These are phyloP conservation scores for Gymnogyps californianus DNA, from an alignment of 2,113 vertebrate genomes.

Conservation along the genomic window DNA sequence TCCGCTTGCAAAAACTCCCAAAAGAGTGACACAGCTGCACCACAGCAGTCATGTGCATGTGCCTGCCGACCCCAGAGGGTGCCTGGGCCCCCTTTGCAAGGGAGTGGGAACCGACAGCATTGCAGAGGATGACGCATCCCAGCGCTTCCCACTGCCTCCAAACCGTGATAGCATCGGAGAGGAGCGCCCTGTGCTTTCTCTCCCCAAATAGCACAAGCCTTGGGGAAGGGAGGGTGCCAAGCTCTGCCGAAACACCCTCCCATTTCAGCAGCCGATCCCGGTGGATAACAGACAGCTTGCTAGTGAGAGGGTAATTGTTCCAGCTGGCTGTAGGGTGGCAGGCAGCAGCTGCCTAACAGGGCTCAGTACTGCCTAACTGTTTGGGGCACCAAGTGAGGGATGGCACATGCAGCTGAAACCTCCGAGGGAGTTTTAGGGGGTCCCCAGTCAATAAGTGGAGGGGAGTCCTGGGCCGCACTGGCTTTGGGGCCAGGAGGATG, in stretches of 20 bases:
- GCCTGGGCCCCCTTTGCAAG: not conserved
- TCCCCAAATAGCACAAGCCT: not conserved
- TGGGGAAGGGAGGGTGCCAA: not conserved
- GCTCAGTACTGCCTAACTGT: not conserved
- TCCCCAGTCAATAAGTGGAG: not conserved
- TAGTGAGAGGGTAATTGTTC: not conserved
- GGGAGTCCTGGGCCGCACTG: not conserved
- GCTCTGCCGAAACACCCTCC: not conserved
- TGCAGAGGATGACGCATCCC: not conserved
- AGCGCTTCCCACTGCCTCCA: not conserved
- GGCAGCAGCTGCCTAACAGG: not conserved
- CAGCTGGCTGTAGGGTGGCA: not conserved
- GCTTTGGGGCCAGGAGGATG: not conserved
- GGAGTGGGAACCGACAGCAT: not conserved
- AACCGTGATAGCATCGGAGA: not conserved
- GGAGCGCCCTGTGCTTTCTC: not conserved
- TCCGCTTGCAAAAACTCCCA: not conserved
- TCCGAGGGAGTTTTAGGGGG: accelerated
- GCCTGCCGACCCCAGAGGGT: not conserved
- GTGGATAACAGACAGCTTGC: not conserved
- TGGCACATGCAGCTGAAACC: not conserved
- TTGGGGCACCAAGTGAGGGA: not conserved
- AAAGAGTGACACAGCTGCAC: not conserved
- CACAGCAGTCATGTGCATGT: not conserved
- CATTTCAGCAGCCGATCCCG: not conserved